Base-by-base conservation (phyloP, 2,797 vertebrate species). In the Rhinella marina region DNA sequence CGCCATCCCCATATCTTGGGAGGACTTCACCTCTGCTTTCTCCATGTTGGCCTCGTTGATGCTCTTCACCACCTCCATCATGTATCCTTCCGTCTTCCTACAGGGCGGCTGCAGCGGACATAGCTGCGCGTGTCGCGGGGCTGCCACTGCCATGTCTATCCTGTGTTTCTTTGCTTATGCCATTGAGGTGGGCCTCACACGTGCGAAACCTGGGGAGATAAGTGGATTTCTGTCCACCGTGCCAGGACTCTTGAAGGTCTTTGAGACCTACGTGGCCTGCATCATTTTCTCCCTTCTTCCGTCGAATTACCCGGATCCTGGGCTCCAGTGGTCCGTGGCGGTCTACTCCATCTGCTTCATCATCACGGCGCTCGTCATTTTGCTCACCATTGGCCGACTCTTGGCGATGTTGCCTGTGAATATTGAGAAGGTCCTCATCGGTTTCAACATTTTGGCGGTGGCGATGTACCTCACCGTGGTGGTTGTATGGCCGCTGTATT, bases 271-370 rank as follows among this genome's bases (percentile, higher is more conserved):
- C 0, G 93, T 97, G 85, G 96, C 96, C 52, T 97, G 96, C 84
- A 95, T 97, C 86, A 97, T 97, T 93, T 97, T 98, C 91, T 90
- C 92, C 27, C 2, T 66, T 17, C 16, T 1, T 73, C 0, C 0
- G 0, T 0, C 0, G 0, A 0, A 0, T 0, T 0, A 0, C 2
- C 83, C 85, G 0, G 0, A 5, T 2, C 0, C 93, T 0, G 87
- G 87, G 1, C 91, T 96, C 56, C 93, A 95, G 90, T 97, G 97
- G 97, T 97, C 96, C 0, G 91, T 97, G 41, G 96, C 96, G 0
- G 95, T 97, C 62, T 97, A 97, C 90, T 94, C 93, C 83, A 91
- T 97, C 87, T 97, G 96, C 92, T 97, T 97, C 92, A 94, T 96
- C 81, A n/a, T 96, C 77, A 94, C 96, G 4, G 0, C 96, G 8